Evolutionary conservation across 2,113 vertebrate genomes (phyloP).

Genomic region (Romanogobio albipinnatus): DNA sequence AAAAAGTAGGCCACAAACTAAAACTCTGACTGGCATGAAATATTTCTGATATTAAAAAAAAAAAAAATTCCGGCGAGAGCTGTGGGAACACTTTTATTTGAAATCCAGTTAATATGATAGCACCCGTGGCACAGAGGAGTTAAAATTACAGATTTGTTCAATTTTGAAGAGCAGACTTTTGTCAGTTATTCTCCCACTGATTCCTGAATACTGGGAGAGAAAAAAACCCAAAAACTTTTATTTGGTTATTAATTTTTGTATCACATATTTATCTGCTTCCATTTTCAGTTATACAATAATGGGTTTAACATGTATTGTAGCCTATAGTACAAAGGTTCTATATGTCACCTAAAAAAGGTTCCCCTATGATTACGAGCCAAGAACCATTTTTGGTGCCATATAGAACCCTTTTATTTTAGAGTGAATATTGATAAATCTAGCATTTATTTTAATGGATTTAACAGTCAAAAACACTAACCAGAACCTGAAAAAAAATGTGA

Average conservation of each 20-base stretch:
- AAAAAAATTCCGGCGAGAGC: too few relatives aligned
- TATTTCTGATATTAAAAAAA: background rate
- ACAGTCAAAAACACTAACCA: background rate
- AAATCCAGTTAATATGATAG: background rate
- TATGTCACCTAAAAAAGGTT: too few relatives aligned
- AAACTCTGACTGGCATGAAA: background rate
- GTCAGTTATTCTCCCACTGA: background rate
- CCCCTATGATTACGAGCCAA: too few relatives aligned
- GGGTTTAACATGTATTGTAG: too few relatives aligned
- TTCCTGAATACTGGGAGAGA: background rate
- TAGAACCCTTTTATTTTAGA: too few relatives aligned
- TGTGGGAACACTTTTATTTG: background rate
- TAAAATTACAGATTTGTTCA: background rate
- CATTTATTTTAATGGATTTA: too few relatives aligned
- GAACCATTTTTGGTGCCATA: too few relatives aligned
- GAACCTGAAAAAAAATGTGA: background rate
- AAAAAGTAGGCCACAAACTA: constrained; percentile 14
- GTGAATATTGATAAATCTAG: too few relatives aligned
- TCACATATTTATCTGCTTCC: background rate
- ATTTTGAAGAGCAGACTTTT: background rate
- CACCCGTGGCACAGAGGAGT: background rate
- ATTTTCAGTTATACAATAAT: too few relatives aligned
- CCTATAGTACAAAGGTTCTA: too few relatives aligned
- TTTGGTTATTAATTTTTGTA: too few relatives aligned
- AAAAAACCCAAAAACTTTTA: background rate